These are phyloP conservation scores for Bombus difficillimus DNA, from an alignment of 1,140 invertebrate genomes.

Conservation along the genomic window DNA sequence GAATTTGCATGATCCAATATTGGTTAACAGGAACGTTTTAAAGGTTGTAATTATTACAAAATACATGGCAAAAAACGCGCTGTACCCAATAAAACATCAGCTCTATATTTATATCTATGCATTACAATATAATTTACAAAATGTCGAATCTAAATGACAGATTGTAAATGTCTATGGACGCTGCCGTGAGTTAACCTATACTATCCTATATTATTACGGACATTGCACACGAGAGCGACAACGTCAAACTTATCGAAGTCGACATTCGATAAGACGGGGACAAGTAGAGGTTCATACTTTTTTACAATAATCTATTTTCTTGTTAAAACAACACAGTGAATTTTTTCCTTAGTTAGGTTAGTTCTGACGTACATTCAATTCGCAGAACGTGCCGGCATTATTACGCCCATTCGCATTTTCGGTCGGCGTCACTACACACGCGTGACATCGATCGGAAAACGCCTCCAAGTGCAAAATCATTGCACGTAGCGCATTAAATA, in stretches of 20 bases:
- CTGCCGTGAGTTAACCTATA: slow-evolving; percentile 57
- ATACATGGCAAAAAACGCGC: slow-evolving; percentile 48
- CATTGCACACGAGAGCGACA: slow-evolving; percentile 9
- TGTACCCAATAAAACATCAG: slow-evolving; percentile 8
- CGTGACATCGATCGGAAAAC: slow-evolving; percentile 60
- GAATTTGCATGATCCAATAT: slow-evolving; percentile 17
- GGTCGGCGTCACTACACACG: slow-evolving; percentile 47
- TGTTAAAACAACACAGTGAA: not conserved
- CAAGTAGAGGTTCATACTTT: slow-evolving; percentile 34
- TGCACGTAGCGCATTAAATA: slow-evolving; percentile 59
- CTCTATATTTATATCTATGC: slow-evolving; percentile 33
- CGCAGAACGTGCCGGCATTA: slow-evolving; percentile 61
- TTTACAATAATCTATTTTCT: not conserved
- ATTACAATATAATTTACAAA: slow-evolving; percentile 41
- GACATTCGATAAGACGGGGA: slow-evolving; percentile 8
- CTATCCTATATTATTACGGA: slow-evolving; percentile 10
- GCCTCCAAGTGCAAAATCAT: slow-evolving; percentile 63
- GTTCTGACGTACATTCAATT: slow-evolving; percentile 54
- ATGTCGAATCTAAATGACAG: slow-evolving; percentile 34
- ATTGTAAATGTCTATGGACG: slow-evolving; percentile 47
- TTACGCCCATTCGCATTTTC: slow-evolving; percentile 67
- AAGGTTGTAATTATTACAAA: slow-evolving; percentile 31
- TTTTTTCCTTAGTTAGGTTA: slow-evolving; percentile 68
- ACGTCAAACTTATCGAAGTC: slow-evolving; percentile 32
- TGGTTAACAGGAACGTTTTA: slow-evolving; percentile 36